Conservation (phyloP, 1,140 invertebrate genomes). For the Melitaea cinxia region DNA sequence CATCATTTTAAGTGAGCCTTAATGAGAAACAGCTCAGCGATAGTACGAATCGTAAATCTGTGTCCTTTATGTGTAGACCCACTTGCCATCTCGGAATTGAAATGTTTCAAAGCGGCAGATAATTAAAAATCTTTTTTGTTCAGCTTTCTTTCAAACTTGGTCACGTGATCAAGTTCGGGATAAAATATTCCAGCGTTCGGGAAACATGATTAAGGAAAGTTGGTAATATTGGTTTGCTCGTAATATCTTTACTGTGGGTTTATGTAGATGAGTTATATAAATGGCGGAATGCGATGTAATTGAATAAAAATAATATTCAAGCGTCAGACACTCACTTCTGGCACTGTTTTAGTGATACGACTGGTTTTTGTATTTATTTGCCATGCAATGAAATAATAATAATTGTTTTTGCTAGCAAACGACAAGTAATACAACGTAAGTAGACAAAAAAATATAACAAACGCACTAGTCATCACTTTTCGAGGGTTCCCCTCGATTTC, state of each 20-base stretch:
- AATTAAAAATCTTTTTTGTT: constrained; percentile 1
- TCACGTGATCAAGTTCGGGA: neutral
- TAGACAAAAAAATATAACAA: too few species aligned
- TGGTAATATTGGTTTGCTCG: neutral
- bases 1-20: neutral
- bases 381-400: too few species aligned
- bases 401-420: too few species aligned
- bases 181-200: neutral
- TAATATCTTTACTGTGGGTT: neutral
- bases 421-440: too few species aligned
- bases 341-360: too few species aligned
- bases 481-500: too few species aligned
- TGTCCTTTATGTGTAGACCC: neutral
- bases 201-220: neutral
- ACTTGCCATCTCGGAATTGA: neutral
- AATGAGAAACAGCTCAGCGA: neutral
- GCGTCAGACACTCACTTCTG: too few species aligned
- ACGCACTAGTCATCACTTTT: too few species aligned
- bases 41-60: neutral
- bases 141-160: neutral
- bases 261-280: too few species aligned
- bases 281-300: too few species aligned
- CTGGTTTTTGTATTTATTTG: too few species aligned
- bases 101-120: neutral
- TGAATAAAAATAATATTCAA: too few species aligned